phyloP scores from a whole-genome alignment of 2,797 vertebrate species.

The Rhinichthys osculus region DNA sequence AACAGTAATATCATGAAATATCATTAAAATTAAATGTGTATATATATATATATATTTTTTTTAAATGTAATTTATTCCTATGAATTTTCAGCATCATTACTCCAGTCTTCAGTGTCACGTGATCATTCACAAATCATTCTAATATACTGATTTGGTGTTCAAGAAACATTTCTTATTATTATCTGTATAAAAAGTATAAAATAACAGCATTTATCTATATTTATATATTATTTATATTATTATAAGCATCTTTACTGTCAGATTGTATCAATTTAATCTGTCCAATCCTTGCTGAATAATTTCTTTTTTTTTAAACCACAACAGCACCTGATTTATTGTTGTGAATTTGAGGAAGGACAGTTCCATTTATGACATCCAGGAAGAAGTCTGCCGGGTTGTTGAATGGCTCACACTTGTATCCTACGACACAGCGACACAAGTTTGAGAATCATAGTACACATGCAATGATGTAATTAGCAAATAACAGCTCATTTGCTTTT shows the following conservation, averaged over 20 bases:
- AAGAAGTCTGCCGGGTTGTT: slow-evolving; percentile 83
- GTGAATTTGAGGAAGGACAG: neutral
- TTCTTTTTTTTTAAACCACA: too few relatives aligned
- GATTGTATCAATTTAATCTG: neutral
- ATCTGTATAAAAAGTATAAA: neutral
- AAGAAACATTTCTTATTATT: neutral
- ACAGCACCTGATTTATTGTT: slow-evolving; percentile 25
- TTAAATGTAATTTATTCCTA: neutral
- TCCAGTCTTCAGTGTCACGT: neutral
- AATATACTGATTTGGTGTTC: neutral
- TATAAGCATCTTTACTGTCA: neutral
- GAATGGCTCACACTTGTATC: slow-evolving; percentile 77
- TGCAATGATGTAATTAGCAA: neutral
- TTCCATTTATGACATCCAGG: slow-evolving; percentile 79
- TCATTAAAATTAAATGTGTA: too few relatives aligned
- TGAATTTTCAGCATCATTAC: neutral
- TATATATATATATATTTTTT: too few relatives aligned
- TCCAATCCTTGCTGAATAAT: neutral
- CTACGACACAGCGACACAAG: slow-evolving; percentile 55
- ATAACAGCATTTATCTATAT: neutral
- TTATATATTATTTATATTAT: neutral
- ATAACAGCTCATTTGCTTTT: neutral
- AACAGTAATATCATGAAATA: neutral
- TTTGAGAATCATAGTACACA: neutral
- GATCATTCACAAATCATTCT: neutral